phyloP scores from a whole-genome alignment of 2,113 vertebrate genomes.

The Typhlomys cinereus region DNA sequence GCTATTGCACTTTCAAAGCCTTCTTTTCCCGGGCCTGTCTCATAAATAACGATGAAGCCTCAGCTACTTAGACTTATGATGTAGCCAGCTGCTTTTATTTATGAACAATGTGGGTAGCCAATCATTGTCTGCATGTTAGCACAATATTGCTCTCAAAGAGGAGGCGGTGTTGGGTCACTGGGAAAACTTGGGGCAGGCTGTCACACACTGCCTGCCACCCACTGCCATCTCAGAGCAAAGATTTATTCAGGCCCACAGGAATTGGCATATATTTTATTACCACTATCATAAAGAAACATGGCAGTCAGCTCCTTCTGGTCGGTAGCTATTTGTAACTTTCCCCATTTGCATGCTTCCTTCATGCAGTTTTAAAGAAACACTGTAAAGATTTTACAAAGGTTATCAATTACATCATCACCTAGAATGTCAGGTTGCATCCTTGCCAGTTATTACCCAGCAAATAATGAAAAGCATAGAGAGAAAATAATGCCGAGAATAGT shows the following conservation, averaged over 20 bases:
- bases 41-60: conserved; percentile 40
- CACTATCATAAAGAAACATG: not conserved
- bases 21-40: not conserved
- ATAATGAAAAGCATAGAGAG: not conserved
- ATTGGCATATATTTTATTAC: not conserved
- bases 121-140: not conserved
- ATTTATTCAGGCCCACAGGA: conserved; percentile 51
- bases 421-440: not conserved
- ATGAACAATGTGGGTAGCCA: conserved; percentile 42
- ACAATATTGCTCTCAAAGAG: not conserved
- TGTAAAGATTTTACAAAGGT: conserved; percentile 7
- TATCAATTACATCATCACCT: conserved; percentile 1
- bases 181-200: conserved; percentile 25
- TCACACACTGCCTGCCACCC: conserved; percentile 3
- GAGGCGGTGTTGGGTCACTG: fast-evolving
- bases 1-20: conserved; percentile 8
- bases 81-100: conserved; percentile 61
- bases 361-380: not conserved
- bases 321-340: conserved; percentile 32
- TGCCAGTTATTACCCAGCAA: not conserved
- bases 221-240: not conserved
- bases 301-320: not conserved
- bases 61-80: conserved; percentile 31
- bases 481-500: not conserved
- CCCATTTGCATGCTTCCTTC: conserved; percentile 10